These are phyloP conservation scores for Microcebus murinus DNA, from an alignment of 2,113 vertebrate species.

Conservation along the genomic window DNA sequence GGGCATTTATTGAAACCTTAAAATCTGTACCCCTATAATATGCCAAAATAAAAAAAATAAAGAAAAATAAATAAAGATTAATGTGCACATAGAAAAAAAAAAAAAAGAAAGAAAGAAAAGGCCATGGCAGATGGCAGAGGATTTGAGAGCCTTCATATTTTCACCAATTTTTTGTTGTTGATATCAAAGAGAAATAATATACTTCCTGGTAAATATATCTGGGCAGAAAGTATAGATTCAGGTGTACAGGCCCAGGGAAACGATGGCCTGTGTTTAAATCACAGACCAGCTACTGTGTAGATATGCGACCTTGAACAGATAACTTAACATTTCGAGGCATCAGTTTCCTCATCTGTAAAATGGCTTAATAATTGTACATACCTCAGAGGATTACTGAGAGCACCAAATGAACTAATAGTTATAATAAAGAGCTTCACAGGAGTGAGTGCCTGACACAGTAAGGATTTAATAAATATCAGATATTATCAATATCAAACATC, in stretches of 20 bases:
- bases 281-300: not conserved
- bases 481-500: not conserved
- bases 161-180: not conserved
- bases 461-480: not conserved
- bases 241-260: not conserved
- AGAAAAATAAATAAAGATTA: no score
- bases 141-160: not conserved
- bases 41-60: no score
- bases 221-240: not conserved
- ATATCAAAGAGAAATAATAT: not conserved
- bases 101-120: not conserved
- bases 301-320: not conserved
- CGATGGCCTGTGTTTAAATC: not conserved
- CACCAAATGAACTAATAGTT: not conserved
- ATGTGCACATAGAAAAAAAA: no score
- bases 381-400: not conserved
- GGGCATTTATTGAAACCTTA: no score
- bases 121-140: not conserved
- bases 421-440: not conserved
- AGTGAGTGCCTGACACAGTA: not conserved
- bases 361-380: not conserved
- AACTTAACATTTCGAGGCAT: not conserved
- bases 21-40: no score
- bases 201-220: not conserved
- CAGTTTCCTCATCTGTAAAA: not conserved